Evolutionary conservation across 2,888 invertebrate species (phyloP), one percentile per base, ranked within the genome.

Genomic region (Hybos culiciformis): DNA sequence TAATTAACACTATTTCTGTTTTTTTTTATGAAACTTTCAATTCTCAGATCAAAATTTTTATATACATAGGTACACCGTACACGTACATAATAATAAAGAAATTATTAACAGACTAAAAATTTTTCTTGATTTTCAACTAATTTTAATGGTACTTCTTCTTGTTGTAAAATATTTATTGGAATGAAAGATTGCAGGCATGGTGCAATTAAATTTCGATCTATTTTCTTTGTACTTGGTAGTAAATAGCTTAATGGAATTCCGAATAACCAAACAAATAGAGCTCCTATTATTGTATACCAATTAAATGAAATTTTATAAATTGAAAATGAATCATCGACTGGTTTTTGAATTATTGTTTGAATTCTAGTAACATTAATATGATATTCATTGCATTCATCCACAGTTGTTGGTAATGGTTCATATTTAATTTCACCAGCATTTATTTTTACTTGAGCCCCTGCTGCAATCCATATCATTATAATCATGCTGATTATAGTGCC

Each of bases 291-390:
- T 7, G 72, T 69, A 54, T 76, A 77, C 67, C 74, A 77, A 59
- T 75, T 71, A 56, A 77, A 77, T 2, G 76, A 74, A 33, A 78
- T 57, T 12, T 70, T 68, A 54, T 70, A 78, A 8, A 78, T 51
- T 8, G 67, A 57, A 45, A 70, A 68, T 4, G 62, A 50, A 2
- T 57, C 55, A 45, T 55, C 48, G 9, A 38, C 11, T 24, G n/a
- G n/a, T 31, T 8, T 32, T 32, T 17, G 9, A 5, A 17, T 17
- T 32, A 15, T 9, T 17, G 8, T 15, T 15, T 32, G 17, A 17
- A 4, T 34, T 32, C 32, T 17, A 15, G 32, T 32, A 8, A 32
- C 17, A 15, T 9, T 32, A 32, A 32, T 15, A 32, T 17, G 14
- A 17, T 32, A 15, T 5, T 20, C 12, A 3, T 55, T 55, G 20